phyloP scores from a whole-genome alignment of 2,113 vertebrate species.

The Boleophthalmus pectinirostris region DNA sequence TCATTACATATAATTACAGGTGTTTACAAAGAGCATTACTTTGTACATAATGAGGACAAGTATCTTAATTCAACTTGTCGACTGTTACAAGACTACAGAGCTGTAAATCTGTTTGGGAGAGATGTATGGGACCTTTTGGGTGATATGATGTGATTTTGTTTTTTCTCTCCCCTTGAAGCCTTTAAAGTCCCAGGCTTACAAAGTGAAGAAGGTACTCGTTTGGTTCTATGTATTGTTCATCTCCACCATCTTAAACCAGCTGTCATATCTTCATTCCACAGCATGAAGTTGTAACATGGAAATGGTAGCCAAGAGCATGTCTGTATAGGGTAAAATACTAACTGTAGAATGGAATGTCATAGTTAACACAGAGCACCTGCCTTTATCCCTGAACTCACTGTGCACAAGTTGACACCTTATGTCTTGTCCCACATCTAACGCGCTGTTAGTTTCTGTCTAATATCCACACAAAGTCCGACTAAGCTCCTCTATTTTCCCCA shows the following conservation, averaged over 20 bases:
- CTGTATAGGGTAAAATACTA: constrained; percentile 44
- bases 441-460: constrained; percentile 41
- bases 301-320: constrained; percentile 11
- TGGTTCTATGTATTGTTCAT: constrained; percentile 25
- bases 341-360: constrained; percentile 23
- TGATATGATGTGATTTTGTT: constrained; percentile 44
- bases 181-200: constrained; percentile 84
- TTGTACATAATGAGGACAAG: background rate
- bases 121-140: constrained; percentile 32
- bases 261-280: constrained; percentile 28
- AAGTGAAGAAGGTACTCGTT: constrained; percentile 86
- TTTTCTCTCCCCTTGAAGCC: constrained; percentile 81
- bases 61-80: background rate
- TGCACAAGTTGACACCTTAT: constrained; percentile 43
- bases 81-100: constrained; percentile 7
- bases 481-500: constrained; percentile 51
- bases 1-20: background rate
- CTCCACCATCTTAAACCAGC: constrained; percentile 15
- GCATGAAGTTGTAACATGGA: constrained; percentile 58
- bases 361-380: constrained; percentile 17
- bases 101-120: background rate
- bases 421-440: constrained; percentile 41
- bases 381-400: constrained; percentile 34
- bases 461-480: constrained; percentile 50
- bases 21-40: background rate